These are phyloP conservation scores for Gallinago undulata DNA, from an alignment of 2,113 vertebrate genomes.

Conservation along the genomic window DNA sequence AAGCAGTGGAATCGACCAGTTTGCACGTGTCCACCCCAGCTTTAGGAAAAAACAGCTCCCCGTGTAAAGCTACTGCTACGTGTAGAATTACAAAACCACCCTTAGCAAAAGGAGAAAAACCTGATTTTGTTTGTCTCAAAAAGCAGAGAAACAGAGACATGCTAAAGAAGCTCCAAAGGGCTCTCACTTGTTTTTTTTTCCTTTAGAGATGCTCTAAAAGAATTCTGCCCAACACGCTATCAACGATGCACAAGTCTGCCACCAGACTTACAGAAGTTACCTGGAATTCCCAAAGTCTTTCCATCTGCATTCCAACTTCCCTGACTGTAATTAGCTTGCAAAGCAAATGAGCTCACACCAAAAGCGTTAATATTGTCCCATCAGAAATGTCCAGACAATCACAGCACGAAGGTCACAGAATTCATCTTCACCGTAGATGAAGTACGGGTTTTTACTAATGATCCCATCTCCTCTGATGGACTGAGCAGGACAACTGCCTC, in stretches of 20 bases:
- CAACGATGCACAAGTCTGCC: neutral
- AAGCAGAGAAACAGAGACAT: neutral
- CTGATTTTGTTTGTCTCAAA: neutral
- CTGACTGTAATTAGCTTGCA: neutral
- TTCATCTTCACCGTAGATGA: neutral
- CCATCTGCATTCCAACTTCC: neutral
- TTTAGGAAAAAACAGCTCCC: neutral
- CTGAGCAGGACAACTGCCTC: neutral
- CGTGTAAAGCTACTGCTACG: neutral
- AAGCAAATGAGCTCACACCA: neutral
- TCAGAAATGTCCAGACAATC: neutral
- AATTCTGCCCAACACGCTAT: neutral
- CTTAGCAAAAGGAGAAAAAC: neutral
- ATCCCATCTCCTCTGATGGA: neutral
- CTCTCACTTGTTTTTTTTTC: neutral
- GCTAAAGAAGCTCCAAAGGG: neutral
- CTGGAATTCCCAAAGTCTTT: neutral
- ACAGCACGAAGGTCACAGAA: neutral
- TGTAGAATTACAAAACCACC: neutral
- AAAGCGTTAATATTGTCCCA: neutral
- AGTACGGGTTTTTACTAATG: neutral
- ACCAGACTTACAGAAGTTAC: neutral
- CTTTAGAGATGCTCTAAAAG: neutral
- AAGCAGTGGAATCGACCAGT: neutral
- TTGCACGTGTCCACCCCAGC: fast-evolving